These are phyloP conservation scores for Oreochromis mossambicus DNA, from an alignment of 2,797 vertebrate species.

Conservation along the genomic window DNA sequence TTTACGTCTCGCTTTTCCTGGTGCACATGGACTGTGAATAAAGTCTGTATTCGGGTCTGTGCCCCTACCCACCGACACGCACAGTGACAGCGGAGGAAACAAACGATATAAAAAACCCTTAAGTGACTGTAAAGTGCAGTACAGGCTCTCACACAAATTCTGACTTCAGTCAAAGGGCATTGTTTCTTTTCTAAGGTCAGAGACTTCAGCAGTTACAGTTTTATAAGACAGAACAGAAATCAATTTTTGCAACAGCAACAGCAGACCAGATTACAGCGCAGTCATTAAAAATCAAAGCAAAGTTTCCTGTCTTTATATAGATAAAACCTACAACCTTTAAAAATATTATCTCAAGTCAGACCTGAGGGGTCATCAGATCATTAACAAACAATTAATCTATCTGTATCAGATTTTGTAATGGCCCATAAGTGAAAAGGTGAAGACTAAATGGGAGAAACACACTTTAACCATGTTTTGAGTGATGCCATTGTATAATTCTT, in stretches of 20 bases:
- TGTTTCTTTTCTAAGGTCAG: neutral
- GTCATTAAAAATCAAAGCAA: neutral
- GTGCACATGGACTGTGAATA: neutral
- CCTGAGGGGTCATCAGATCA: neutral
- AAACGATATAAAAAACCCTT: neutral
- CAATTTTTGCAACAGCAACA: neutral
- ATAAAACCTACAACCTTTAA: neutral
- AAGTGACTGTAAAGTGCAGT: neutral
- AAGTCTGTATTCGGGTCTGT: neutral
- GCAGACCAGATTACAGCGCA: neutral
- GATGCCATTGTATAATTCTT: neutral
- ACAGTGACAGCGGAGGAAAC: neutral
- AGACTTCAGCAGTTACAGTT: neutral
- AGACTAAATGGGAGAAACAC: neutral
- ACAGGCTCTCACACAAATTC: neutral
- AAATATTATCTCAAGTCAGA: neutral
- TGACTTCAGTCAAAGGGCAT: neutral
- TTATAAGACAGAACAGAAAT: neutral
- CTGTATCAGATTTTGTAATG: neutral
- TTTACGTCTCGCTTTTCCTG: neutral
- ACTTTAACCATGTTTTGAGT: neutral
- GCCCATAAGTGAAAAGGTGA: neutral
- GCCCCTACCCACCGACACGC: rapidly evolving
- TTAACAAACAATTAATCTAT: neutral
- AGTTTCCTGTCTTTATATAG: neutral